These are phyloP conservation scores for Pimephales promelas DNA, from an alignment of 2,113 vertebrate genomes.

Conservation along the genomic window DNA sequence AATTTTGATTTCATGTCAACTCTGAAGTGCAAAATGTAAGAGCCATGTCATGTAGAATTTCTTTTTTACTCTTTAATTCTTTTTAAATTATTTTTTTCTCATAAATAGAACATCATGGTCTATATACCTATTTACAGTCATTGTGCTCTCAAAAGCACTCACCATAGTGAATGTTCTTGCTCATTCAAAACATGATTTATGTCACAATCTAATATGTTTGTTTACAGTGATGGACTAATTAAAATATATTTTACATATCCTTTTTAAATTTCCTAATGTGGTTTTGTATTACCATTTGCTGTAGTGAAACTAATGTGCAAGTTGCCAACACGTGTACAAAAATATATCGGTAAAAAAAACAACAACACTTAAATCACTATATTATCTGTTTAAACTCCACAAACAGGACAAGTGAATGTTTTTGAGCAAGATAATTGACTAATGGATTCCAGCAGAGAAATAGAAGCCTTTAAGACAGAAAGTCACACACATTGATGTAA, in stretches of 20 bases:
- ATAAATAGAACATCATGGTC: background rate
- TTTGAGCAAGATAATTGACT: background rate
- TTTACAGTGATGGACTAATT: background rate
- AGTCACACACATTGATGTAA: background rate
- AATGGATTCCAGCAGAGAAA: background rate
- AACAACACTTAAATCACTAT: background rate
- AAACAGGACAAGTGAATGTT: background rate
- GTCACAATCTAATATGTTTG: background rate
- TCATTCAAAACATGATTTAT: background rate
- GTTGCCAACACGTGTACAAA: background rate
- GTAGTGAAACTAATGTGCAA: background rate
- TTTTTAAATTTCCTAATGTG: constrained; percentile 9
- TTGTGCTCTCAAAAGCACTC: background rate
- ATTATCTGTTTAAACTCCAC: background rate
- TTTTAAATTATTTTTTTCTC: background rate
- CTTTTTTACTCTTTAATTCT: background rate
- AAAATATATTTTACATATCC: background rate
- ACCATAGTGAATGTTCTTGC: background rate
- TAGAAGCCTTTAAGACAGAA: background rate
- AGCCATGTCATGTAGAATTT: background rate
- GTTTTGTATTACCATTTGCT: background rate
- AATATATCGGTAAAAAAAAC: background rate
- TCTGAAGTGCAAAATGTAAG: background rate
- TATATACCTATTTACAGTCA: constrained; percentile 12
- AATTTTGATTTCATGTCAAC: no score